Evolutionary conservation across 1,140 invertebrate species (phyloP), one percentile per base, ranked within the genome.

Genomic region (Bombus confusus): DNA sequence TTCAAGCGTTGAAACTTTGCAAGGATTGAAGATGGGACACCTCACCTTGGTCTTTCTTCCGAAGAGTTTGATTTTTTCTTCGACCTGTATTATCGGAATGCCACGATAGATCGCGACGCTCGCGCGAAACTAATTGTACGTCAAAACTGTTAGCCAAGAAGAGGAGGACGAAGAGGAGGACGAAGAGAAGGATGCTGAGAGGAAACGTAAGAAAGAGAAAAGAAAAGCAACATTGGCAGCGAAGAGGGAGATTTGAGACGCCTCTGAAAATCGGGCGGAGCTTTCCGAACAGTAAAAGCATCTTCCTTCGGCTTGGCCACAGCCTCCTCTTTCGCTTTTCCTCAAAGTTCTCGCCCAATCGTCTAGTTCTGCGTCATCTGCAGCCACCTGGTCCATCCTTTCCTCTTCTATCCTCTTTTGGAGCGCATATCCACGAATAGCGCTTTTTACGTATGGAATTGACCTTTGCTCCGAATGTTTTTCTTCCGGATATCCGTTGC

Each of bases 101-200:
- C 52, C 72, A 71, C 87, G 75, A 83, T 37, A 41, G 77, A 43
- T 72, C 74, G 75, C 69, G 83, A 80, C 82, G 88, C 85, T 90
- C 75, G 86, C 74, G 89, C 88, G 91, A 85, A 92, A 94, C 94
- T 94, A 94, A 94, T 94, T 93, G 92, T 88, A 85, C 82, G 82
- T 88, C 78, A 90, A 93, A 92, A 93, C 80, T 88, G 69, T 87
- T 59, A 34, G 79, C 88, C 77, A 86, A 77, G 83, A 90, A 90
- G 83, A 83, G 73, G 47, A 82, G 68, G 22, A 66, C 37, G 62
- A 79, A 47, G 84, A 83, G 43, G 73, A 90, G 68, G 22, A 66
- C 28, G 62, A 79, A 47, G 84, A 85, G 43, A 69, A 90, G 68
- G 59, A 79, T 13, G 68, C 47, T n/a, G 41, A 43, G 79, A 66